Base-by-base conservation (phyloP, 1,140 invertebrate genomes). In the Liolophura sinensis region DNA sequence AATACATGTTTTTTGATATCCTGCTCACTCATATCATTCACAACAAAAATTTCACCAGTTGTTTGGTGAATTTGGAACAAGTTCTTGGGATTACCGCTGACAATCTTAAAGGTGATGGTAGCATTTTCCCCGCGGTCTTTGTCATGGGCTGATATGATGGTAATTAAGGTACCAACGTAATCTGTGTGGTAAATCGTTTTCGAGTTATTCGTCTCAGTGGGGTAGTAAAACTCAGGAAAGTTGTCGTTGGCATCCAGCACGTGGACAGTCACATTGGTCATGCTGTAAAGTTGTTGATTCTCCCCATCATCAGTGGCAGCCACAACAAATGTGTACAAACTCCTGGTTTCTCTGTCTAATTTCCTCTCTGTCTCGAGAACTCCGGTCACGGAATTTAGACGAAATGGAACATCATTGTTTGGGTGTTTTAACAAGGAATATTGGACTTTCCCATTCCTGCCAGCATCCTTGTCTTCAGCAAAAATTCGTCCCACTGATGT, bases 61-160 rank as follows among this genome's bases (percentile, higher is more conserved):
- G 31, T 40, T 40, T 40, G 3, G 31, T 40, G 31, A 40, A 40
- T 40, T 40, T 40, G 31, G 31, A 40, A 40, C 31, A 40, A 40
- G 31, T 40, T 40, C 9, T 40, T 40, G 31, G 31, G 31, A 9
- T 40, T 40, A 40, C 31, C 31, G 31, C 31, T 40, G 67, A 74
- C 78, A 25, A 83, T 67, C 18, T 64, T 70, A 83, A 98, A 99
- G n/a, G 87, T 89, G 7, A 99, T 87, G 0, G 89, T 88, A 0
- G 94, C 93, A 86, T 98, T 99, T 57, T 90, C 89, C 0, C 93
- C 95, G 73, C 92, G 91, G 82, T 99, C 97, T n/a, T 87, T 85
- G 84, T 99, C 97, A 9, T 87, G 88, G 0, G 97, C 97, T 11
- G 67, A 71, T 20, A 76, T 82, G 69, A 40, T 9, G 9, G 31